These are phyloP conservation scores for Drosophila neocordata DNA, from an alignment of 1,140 invertebrate genomes.

Conservation along the genomic window DNA sequence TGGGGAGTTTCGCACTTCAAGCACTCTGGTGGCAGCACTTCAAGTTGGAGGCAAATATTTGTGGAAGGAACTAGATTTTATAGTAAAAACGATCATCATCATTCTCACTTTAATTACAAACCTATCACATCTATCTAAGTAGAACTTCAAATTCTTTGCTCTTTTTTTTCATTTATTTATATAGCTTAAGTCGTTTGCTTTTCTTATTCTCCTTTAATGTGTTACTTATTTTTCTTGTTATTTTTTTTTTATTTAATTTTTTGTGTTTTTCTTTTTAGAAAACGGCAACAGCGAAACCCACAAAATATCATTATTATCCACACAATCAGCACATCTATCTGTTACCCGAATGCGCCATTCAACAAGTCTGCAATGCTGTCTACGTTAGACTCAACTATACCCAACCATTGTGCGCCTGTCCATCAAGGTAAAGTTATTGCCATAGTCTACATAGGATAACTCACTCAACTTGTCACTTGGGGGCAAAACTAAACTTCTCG, in stretches of 20 bases:
- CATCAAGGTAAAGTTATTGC: slow-evolving; percentile 84
- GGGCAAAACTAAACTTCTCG: not conserved
- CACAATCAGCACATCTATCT: slow-evolving; percentile 96
- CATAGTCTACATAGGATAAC: slow-evolving; percentile 9
- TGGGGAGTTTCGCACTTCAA: slow-evolving; percentile 63
- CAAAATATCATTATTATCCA: slow-evolving; percentile 96
- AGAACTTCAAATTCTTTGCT: not conserved
- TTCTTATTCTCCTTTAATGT: no score
- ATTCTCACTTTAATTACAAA: slow-evolving; percentile 29
- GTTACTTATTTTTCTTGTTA: no score
- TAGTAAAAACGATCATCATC: slow-evolving; percentile 49
- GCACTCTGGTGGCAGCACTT: slow-evolving; percentile 38
- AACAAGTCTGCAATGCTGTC: slow-evolving; percentile 96
- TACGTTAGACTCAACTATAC: slow-evolving; percentile 96
- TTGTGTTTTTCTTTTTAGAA: slow-evolving; percentile 87
- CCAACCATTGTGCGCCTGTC: slow-evolving; percentile 95
- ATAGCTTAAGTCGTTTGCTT: not conserved
- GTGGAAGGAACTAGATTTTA: slow-evolving; percentile 28
- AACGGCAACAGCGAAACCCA: slow-evolving; percentile 90
- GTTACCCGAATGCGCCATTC: slow-evolving; percentile 95
- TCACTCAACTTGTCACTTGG: slow-evolving; percentile 42
- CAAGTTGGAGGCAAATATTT: slow-evolving; percentile 60
- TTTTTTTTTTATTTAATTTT: no score
- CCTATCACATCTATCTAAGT: slow-evolving; percentile 10
- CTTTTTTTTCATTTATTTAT: not conserved